Evolutionary conservation across 2,888 invertebrate genomes (phyloP), one percentile per base, ranked within the genome.

Genomic region (Polietes domitor): DNA sequence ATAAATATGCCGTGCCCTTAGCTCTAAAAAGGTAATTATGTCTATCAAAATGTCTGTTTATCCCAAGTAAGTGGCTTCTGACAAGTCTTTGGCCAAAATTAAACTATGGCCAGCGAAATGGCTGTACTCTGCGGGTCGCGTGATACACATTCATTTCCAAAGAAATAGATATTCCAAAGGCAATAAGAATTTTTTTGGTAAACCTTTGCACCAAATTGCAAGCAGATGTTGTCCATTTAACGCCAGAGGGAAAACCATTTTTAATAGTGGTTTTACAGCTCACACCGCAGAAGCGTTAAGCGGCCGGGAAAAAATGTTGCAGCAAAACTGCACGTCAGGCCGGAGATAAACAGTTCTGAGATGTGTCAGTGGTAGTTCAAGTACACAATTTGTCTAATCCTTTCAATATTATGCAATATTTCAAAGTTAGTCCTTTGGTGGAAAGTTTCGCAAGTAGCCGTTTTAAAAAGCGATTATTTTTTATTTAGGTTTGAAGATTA

Each of bases 351-450:
- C n/a, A n/a, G n/a, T n/a, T n/a, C n/a, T n/a, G n/a, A n/a, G n/a
- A n/a, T n/a, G n/a, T n/a, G n/a, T n/a, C n/a, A n/a, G n/a, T n/a
- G n/a, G n/a, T n/a, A n/a, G n/a, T n/a, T n/a, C n/a, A n/a, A n/a
- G n/a, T n/a, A 63, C 37, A 21, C 41, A 19, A 63, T 19, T 43
- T 24, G 24, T 15, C 32, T 17, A 43, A 70, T 70, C 70, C 70
- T 70, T 70, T 70, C 26, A 70, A 26, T 32, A 32, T 70, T 70
- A 47, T 70, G 70, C 70, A 47, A 47, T 41, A 68, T 24, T 68
- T 7, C 47, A 2, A 6, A 2, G 70, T 70, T 70, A 70, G 47
- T 70, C 47, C 70, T 47, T 70, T 68, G 41, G 21, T 47, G 12
- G 12, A 50, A 70, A 26, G 24, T 70, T 68, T 24, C 17, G 26